Percentiles rank a stretch among this genome's conserved stretches.
Evolutionary conservation across 2,888 invertebrate genomes (phyloP).

Genomic region (Stegana nigrithorax): DNA sequence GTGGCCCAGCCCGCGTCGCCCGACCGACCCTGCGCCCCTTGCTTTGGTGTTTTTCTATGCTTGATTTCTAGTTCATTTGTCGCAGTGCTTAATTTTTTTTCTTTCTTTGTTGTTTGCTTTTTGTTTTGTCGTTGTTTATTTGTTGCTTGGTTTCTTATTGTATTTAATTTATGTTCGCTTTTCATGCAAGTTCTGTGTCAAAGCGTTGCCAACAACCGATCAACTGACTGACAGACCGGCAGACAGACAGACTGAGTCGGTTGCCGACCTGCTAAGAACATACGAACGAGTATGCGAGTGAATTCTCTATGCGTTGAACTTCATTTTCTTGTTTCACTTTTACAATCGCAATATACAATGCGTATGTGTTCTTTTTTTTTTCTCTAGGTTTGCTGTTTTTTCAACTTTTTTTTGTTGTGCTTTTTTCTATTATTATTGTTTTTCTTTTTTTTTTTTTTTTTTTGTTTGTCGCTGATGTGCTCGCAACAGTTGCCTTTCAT

Average conservation of each 20-base stretch:
- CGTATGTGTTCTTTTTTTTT: no score
- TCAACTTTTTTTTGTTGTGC: slow-evolving; percentile 35
- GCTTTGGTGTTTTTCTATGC: no score
- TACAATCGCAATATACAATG: no score
- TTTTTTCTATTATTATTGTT: slow-evolving; percentile 45
- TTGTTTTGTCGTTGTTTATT: neutral
- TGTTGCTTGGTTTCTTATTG: neutral
- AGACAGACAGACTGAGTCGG: neutral
- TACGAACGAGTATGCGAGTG: no score
- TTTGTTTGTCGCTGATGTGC: slow-evolving; percentile 29
- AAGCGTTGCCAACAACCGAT: slow-evolving; percentile 20
- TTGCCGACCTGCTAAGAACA: no score
- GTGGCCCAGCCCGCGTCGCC: no score
- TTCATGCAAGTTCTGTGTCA: slow-evolving; percentile 41
- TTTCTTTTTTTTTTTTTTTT: slow-evolving; percentile 22
- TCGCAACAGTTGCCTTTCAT: slow-evolving; percentile 26
- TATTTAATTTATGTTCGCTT: slow-evolving; percentile 51
- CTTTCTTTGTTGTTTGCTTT: neutral
- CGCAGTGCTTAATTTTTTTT: no score
- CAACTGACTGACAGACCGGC: neutral
- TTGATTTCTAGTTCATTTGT: no score
- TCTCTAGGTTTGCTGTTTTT: slow-evolving; percentile 39
- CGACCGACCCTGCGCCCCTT: no score
- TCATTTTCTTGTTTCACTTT: no score
- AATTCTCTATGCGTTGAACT: no score